A percentile compares a stretch with the other conserved stretches of the same genome.
Evolutionary conservation across 1,140 invertebrate species (phyloP).

Genomic region (Penaeus chinensis): DNA sequence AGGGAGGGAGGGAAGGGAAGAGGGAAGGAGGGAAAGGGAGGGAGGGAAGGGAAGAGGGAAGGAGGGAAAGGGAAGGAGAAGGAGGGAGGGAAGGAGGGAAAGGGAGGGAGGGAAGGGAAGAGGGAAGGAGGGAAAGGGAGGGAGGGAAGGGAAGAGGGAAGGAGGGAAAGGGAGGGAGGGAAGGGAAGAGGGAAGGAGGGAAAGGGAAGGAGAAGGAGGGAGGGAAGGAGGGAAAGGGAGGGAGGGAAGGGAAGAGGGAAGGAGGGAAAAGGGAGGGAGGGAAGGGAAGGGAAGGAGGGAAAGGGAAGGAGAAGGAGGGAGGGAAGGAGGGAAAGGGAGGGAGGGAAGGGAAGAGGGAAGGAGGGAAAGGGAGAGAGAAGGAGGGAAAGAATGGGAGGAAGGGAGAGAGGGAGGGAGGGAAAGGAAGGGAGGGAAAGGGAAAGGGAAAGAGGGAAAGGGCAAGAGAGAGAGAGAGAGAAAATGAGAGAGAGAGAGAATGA

Average conservation of each 20-base stretch:
- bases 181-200: too few species aligned
- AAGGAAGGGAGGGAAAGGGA: neutral
- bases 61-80: neutral
- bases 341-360: neutral
- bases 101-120: neutral
- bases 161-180: neutral
- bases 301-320: too few species aligned
- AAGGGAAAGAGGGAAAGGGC: neutral
- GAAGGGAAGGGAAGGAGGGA: too few species aligned
- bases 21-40: neutral
- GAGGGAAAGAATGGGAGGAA: neutral
- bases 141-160: neutral
- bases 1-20: neutral
- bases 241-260: too few species aligned
- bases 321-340: too few species aligned
- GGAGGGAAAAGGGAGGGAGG: too few species aligned
- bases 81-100: neutral
- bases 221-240: too few species aligned
- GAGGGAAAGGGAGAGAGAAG: neutral
- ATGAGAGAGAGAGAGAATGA: too few species aligned
- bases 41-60: neutral
- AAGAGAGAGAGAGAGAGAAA: neutral
- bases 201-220: neutral
- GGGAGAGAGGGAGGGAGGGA: neutral
- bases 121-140: too few species aligned